Percentiles rank a stretch among this genome's conserved stretches.
Evolutionary conservation across 2,113 vertebrate species (phyloP).

Genomic region (Corythornis vintsioides): DNA sequence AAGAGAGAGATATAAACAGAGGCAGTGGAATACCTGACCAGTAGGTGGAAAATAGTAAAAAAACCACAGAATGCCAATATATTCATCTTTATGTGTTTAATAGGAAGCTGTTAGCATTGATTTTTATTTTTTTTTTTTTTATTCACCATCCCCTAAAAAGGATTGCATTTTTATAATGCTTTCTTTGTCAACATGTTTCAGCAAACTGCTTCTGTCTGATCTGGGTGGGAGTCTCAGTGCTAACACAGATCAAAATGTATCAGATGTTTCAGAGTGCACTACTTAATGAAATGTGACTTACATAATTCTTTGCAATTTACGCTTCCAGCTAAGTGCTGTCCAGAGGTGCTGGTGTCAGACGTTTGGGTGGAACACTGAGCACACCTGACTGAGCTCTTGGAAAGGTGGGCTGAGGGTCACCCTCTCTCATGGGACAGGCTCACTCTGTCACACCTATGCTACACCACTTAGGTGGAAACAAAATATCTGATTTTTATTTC

Average conservation of each 20-base stretch:
- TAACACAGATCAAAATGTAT: not conserved
- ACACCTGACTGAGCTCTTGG: not conserved
- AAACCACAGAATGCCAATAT: fast-evolving
- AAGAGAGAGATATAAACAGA: not conserved
- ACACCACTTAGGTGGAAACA: not conserved
- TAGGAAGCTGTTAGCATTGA: not conserved
- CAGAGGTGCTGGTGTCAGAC: not conserved
- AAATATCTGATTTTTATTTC: not conserved
- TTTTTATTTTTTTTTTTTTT: not conserved
- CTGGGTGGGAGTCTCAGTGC: not conserved
- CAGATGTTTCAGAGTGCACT: not conserved
- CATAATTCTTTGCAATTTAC: slow-evolving; percentile 22
- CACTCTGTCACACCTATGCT: fast-evolving
- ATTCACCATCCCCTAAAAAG: not conserved
- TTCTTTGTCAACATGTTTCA: not conserved
- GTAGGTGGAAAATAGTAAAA: not conserved
- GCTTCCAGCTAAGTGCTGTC: not conserved
- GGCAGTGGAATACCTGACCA: not conserved
- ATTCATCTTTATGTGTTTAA: not conserved
- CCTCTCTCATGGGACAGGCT: fast-evolving
- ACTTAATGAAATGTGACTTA: slow-evolving; percentile 4
- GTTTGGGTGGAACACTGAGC: not conserved
- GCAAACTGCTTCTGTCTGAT: not conserved
- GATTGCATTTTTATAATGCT: not conserved
- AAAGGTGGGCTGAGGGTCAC: not conserved